A percentile compares a stretch with the other conserved stretches of the same genome.
These are phyloP conservation scores for Rhynchotus rufescens DNA, from an alignment of 2,797 vertebrate genomes.

Conservation along the genomic window DNA sequence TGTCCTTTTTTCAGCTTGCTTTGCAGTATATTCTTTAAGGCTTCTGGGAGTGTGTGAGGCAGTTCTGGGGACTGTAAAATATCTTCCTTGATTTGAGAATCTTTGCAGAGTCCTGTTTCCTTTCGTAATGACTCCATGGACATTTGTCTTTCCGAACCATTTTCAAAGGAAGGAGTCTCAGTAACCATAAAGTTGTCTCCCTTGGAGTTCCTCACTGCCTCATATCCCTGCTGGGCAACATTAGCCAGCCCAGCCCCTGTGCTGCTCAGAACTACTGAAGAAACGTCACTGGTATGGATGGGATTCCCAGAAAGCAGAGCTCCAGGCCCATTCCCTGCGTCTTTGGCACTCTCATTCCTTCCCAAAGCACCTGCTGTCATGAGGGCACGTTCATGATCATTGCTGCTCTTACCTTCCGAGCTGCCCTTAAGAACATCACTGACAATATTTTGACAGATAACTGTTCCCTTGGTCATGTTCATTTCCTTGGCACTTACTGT, in stretches of 20 bases:
- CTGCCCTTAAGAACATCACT: background rate
- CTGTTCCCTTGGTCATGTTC: background rate
- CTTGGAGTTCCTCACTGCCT: background rate
- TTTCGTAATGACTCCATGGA: background rate
- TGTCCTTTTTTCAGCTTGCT: slow-evolving; percentile 37
- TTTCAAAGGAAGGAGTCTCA: slow-evolving; percentile 34
- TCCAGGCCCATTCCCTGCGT: background rate
- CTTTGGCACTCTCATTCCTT: background rate
- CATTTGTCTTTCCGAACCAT: background rate
- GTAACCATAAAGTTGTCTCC: background rate
- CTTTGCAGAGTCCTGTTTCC: background rate
- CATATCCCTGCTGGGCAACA: background rate
- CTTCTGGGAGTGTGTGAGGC: background rate
- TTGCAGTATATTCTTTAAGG: slow-evolving; percentile 42
- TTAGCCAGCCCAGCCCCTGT: background rate
- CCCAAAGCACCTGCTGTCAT: background rate
- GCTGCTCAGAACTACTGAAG: slow-evolving; percentile 1
- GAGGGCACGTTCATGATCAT: background rate
- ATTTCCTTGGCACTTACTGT: background rate
- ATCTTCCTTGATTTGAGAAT: background rate
- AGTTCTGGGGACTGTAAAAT: slow-evolving; percentile 7
- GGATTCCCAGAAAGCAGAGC: background rate
- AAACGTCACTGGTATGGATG: background rate
- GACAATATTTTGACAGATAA: background rate
- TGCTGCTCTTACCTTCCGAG: background rate